Evolutionary conservation across 2,888 invertebrate genomes (phyloP), one percentile per base, ranked within the genome.

Genomic region (Pammene fasciana): DNA sequence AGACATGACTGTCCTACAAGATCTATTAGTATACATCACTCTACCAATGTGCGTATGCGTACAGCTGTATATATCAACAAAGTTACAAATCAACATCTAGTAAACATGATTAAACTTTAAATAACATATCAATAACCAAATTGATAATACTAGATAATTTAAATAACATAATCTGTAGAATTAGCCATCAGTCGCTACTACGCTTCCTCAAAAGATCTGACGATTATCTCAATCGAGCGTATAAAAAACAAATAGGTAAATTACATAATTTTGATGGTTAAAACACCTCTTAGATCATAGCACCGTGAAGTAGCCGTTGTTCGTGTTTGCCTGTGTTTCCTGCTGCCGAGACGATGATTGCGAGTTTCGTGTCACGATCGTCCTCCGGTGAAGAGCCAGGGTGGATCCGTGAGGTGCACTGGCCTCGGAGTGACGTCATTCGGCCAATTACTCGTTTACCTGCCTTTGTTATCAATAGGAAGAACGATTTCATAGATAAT

Each of bases 401-500:
- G 77, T 76, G 76, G 78, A 74, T 83, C 82, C 82, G 81, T 79
- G 80, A 82, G 77, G 77, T 74, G 75, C 75, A 74, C 75, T 73
- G 78, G 78, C 88, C 88, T 88, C 82, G 81, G 80, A 62, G 67
- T 89, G 86, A 86, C 88, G 88, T 85, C 88, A 88, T 71, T 71
- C 68, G 56, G 68, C 70, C 82, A 79, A 85, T 85, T 81, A 82
- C 74, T 62, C 72, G 66, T 67, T 74, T 73, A 76, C 67, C 65
- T 62, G 55, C 60, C 68, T 75, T 74, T 78, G 78, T 83, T 86
- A 84, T 81, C 82, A 82, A 82, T 78, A 79, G 74, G 67, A 75
- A 67, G 75, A 64, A 74, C 50, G 16, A 76, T 78, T 84, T 82
- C 59, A 54, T 14, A 65, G 59, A 65, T 59, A 57, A 65, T 36